Base-by-base conservation (phyloP, 2,113 vertebrate species). In the Apistogramma diplotaenia region DNA sequence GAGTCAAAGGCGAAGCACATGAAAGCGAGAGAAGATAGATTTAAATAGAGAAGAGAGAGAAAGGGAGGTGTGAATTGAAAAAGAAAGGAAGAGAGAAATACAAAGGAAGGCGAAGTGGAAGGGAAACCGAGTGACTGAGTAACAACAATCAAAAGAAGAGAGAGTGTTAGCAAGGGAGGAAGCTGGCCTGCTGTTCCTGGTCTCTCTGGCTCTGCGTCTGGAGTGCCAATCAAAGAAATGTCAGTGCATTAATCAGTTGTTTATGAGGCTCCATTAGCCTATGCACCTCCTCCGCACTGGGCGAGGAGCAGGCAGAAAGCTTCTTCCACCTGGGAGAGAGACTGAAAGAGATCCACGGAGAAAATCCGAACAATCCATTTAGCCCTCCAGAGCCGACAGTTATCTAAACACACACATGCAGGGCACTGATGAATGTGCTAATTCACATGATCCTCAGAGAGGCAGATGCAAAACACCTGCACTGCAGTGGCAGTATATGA, bases 151-250 rank as follows among this genome's bases (percentile, higher is more conserved):
- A 80, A 75, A 77, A 54, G 67, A 70, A 31, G 3, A 27, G 21
- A 23, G 37, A 53, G 57, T 11, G 3, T 25, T 72, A 25, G 21
- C 1, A 10, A 25, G 49, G 46, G 55, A 27, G 21, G 58, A 73
- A 67, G 35, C 31, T 37, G 21, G 31, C 8, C 25, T 72, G 84
- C 82, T 89, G 55, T 83, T 89, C 62, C 71, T 54, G 55, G 65
- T 31, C 27, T 85, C 60, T 65, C 62, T 78, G 65, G 65, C 81
- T 13, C 56, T 21, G 71, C 51, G 83, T 83, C 71, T 84, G 77
- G 29, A 74, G 86, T 91, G 90, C 81, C 92, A 91, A 88, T 93
- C 92, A 90, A 70, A 91, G 83, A 90, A 93, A 93, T 90, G 90
- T 90, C 88, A 91, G 56, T 35, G 85, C 87, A 89, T 93, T 91